Evolutionary conservation across 2,113 vertebrate species (phyloP).

Genomic region (Anarhynchus alexandrinus): DNA sequence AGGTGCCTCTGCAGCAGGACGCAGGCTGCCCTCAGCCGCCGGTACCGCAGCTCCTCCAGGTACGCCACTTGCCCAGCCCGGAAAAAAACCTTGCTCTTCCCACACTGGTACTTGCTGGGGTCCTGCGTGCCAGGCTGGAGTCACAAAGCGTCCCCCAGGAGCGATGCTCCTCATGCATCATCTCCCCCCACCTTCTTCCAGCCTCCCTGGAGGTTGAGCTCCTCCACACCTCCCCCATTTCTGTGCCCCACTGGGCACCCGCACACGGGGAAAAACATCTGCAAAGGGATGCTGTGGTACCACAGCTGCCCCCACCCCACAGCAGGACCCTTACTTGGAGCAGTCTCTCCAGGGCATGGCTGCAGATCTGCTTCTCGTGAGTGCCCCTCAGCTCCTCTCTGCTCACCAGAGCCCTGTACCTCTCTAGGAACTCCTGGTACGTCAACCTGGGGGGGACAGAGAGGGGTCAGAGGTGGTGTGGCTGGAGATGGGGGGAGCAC

Average conservation of each 20-base stretch:
- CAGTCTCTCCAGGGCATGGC: constrained; percentile 41
- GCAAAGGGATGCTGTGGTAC: neutral
- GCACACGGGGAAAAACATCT: neutral
- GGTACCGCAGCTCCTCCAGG: constrained; percentile 73
- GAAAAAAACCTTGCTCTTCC: constrained; percentile 76
- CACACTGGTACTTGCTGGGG: constrained; percentile 71
- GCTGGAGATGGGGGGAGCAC: too few species aligned
- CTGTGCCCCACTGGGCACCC: neutral
- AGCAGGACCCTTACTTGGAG: neutral
- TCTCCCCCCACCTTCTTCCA: neutral
- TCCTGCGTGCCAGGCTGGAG: neutral
- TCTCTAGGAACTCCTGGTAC: constrained; percentile 74
- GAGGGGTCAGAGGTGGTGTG: neutral
- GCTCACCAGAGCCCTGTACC: constrained; percentile 71
- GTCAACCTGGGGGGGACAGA: constrained; percentile 63
- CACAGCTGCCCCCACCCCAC: too few species aligned
- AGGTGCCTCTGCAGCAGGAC: constrained; percentile 73
- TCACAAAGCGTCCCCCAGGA: too few species aligned
- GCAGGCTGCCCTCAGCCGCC: constrained; percentile 62
- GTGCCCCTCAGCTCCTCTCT: neutral
- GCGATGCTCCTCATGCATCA: accelerated
- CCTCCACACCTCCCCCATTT: neutral
- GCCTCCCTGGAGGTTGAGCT: accelerated
- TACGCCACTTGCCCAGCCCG: constrained; percentile 75
- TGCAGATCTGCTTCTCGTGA: constrained; percentile 30